A percentile compares a stretch with the other conserved stretches of the same genome.
These are phyloP conservation scores for Atherinomorus stipes DNA, from an alignment of 2,113 vertebrate species.

Conservation along the genomic window DNA sequence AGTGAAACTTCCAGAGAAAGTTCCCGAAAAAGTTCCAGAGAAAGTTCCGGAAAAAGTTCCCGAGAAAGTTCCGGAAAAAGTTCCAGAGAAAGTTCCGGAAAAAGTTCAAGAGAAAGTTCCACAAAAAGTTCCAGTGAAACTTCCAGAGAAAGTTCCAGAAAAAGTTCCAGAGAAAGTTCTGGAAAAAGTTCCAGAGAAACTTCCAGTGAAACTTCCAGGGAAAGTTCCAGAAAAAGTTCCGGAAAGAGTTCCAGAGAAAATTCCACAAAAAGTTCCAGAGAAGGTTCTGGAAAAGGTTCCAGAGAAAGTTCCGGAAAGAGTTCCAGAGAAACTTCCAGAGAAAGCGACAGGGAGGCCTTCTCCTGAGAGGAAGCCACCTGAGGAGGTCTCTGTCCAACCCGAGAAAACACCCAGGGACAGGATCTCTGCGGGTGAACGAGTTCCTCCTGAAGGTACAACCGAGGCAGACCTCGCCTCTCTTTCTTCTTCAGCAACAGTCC, in stretches of 20 bases:
- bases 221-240: constrained; percentile 19
- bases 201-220: no score
- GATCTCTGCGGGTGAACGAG: background rate
- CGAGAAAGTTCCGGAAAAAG: constrained; percentile 11
- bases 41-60: no score
- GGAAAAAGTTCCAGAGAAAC: constrained; percentile 13
- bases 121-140: constrained; percentile 7
- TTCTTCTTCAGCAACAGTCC: constrained; percentile 14
- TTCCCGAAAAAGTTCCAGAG: constrained; percentile 4
- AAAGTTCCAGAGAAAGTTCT: constrained; percentile 11
- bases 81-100: constrained; percentile 19
- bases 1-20: constrained; percentile 24
- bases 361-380: constrained; percentile 7
- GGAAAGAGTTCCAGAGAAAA: constrained; percentile 13
- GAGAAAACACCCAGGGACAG: constrained; percentile 32
- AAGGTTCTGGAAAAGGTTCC: no score
- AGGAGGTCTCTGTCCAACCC: background rate
- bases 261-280: constrained; percentile 4
- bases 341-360: background rate
- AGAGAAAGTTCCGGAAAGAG: constrained; percentile 10
- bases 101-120: constrained; percentile 22
- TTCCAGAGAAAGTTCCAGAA: constrained; percentile 19
- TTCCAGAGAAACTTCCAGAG: constrained; percentile 16
- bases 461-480: constrained; percentile 33
- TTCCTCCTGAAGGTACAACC: constrained; percentile 70